Evolutionary conservation across 2,113 vertebrate genomes (phyloP).

Genomic region (Lagopus muta): DNA sequence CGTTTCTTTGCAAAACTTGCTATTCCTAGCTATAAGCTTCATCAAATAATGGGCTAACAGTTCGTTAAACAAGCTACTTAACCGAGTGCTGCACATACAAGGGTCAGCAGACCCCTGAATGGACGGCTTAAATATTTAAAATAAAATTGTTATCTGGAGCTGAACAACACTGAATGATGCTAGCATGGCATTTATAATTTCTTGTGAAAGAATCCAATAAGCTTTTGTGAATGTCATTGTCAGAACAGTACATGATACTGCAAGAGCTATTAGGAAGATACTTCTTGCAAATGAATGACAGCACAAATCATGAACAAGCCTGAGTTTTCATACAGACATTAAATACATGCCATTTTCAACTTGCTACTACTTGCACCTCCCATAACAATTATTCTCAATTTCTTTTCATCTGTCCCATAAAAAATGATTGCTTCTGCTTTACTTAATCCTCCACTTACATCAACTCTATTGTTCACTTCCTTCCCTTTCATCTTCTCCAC

Average conservation of each 20-base stretch:
- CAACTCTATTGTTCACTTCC: slow-evolving; percentile 54
- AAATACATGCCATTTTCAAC: slow-evolving; percentile 52
- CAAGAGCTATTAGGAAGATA: slow-evolving; percentile 5
- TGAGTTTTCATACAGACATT: neutral
- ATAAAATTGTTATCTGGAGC: neutral
- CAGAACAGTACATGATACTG: neutral
- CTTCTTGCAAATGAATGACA: neutral
- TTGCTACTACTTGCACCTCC: slow-evolving; percentile 11
- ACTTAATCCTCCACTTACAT: slow-evolving; percentile 63
- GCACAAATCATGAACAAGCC: neutral
- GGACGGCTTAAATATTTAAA: slow-evolving; percentile 7
- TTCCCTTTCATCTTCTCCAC: slow-evolving; percentile 67
- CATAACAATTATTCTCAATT: slow-evolving; percentile 47
- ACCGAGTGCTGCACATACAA: neutral
- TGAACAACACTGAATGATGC: neutral
- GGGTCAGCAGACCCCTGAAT: neutral
- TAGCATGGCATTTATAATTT: neutral
- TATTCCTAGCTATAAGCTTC: slow-evolving; percentile 10
- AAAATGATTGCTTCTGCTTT: slow-evolving; percentile 63
- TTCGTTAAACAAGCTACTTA: slow-evolving; percentile 11
- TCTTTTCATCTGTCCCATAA: slow-evolving; percentile 59
- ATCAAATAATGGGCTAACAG: neutral
- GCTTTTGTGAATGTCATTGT: neutral
- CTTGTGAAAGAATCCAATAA: neutral
- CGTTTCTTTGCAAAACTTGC: neutral